Base-by-base conservation (phyloP, 1,140 invertebrate species). In the fruit fly (Drosophila melanogaster) region DNA sequence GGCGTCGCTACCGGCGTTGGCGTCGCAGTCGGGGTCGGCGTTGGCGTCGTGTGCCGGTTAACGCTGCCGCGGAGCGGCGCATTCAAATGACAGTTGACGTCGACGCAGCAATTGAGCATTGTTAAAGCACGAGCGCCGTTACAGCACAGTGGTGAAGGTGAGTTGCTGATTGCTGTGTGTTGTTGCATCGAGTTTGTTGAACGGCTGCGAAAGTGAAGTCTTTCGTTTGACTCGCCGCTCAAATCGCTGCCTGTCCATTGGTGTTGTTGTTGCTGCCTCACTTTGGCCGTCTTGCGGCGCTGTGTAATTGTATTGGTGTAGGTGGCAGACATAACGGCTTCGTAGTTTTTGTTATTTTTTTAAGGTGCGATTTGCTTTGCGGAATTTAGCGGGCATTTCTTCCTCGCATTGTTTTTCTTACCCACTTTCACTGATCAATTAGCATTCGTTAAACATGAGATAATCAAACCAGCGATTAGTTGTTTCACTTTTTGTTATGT, bases 191-290 rank as follows among this genome's bases (percentile, higher is more conserved):
- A 56, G 66, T 71, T 83, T 78, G 79, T 75, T 73, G 81, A 85
- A 69, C 69, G 83, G 69, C 80, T 90, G 79, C 77, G 80, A 79
- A 89, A 90, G 83, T 90, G 89, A 90, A 90, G 87, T 90, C 87
- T 90, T 90, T 90, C 89, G 87, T 90, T 91, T 89, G 62, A 61
- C 46, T 86, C 79, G 46, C 75, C 59, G 70, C 58, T 53, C 14
- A 56, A 73, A 57, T 89, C 84, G 47, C 67, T 77, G 62, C 67
- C 40, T 58, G 61, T 56, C 70, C 58, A 56, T 62, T 37, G 41
- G 17, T 43, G 41, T 41, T 41, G 76, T 8, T 78, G 79, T 33
- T 78, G 77, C 50, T 77, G 17, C 10, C 10, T 90, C 37, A 77
- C 71, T 67, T 90, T 90, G 26, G 79, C 54, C 55, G 85, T 53